These are phyloP conservation scores for Coccyzus lansbergi DNA, from an alignment of 2,797 vertebrate species.

Conservation along the genomic window DNA sequence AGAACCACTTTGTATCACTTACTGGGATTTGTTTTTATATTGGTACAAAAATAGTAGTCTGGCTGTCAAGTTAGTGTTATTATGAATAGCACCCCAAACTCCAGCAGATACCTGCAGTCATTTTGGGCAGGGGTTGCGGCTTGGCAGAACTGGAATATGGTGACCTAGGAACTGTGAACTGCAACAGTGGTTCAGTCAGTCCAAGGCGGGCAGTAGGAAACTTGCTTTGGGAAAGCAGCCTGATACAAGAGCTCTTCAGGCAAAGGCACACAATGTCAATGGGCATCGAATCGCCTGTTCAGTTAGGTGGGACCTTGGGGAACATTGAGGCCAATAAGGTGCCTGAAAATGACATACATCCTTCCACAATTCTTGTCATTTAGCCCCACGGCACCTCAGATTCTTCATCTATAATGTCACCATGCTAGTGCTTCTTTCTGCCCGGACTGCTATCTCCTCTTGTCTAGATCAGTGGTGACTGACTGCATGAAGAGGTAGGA, in stretches of 20 bases:
- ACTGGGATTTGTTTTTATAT: background rate
- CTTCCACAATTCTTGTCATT: background rate
- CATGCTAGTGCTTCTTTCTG: background rate
- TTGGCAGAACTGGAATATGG: background rate
- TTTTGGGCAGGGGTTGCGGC: background rate
- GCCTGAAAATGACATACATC: background rate
- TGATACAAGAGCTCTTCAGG: background rate
- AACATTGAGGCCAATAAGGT: background rate
- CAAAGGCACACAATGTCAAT: rapidly evolving
- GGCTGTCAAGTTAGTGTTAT: background rate
- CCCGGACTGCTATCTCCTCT: background rate
- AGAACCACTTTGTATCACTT: background rate
- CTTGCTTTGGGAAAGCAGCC: background rate
- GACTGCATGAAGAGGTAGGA: background rate
- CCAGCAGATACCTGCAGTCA: background rate
- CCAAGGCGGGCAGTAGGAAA: background rate
- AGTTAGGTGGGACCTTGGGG: background rate
- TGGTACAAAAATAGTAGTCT: background rate
- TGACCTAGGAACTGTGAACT: background rate
- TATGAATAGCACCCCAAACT: background rate
- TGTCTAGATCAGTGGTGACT: background rate
- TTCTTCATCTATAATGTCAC: background rate
- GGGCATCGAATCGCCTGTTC: rapidly evolving
- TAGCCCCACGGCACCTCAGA: background rate
- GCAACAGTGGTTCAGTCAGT: background rate